Evolutionary conservation across 2,888 invertebrate species (phyloP).

Genomic region (Ashinkailepas kermadecensis): DNA sequence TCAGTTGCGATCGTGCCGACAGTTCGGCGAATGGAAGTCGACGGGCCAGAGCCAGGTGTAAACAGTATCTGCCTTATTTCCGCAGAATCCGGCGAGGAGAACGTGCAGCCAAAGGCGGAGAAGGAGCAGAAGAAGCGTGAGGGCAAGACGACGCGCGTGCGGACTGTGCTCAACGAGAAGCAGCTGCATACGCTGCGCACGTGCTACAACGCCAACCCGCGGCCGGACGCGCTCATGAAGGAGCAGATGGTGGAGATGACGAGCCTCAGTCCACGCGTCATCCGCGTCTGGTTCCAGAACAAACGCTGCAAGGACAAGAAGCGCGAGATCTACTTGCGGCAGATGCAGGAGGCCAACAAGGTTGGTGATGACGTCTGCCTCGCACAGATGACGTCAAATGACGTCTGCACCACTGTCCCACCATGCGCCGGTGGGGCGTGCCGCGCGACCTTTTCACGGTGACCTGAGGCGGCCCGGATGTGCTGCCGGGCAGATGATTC

Average conservation of each 20-base stretch:
- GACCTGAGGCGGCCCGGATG: too few relatives aligned
- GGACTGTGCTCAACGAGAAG: conserved; percentile 97
- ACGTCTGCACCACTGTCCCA: too few relatives aligned
- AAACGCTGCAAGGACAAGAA: conserved; percentile 97
- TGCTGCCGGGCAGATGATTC: too few relatives aligned
- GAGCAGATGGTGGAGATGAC: conserved; percentile 99
- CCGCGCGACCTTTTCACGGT: too few relatives aligned
- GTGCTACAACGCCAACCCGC: conserved; percentile 72
- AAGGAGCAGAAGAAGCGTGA: conserved; percentile 47
- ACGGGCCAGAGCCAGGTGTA: too few relatives aligned
- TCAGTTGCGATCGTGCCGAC: too few relatives aligned
- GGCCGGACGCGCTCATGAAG: conserved; percentile 98
- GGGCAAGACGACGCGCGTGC: conserved; percentile 95
- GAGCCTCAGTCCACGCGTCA: conserved; percentile 92
- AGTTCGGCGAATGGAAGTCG: too few relatives aligned
- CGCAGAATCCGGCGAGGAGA: conserved; percentile 60
- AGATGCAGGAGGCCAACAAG: conserved; percentile 32
- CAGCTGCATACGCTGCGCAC: conserved; percentile 83
- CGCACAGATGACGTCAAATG: too few relatives aligned
- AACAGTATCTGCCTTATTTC: background rate
- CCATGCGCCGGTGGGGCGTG: background rate
- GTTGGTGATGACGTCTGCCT: conserved; percentile 23
- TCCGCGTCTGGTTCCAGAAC: conserved; percentile 99
- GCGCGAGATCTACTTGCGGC: conserved; percentile 36
- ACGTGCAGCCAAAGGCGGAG: conserved; percentile 49